A percentile compares a stretch with the other conserved stretches of the same genome.
phyloP scores from a whole-genome alignment of 2,113 vertebrate genomes.

The Pithys albifrons region DNA sequence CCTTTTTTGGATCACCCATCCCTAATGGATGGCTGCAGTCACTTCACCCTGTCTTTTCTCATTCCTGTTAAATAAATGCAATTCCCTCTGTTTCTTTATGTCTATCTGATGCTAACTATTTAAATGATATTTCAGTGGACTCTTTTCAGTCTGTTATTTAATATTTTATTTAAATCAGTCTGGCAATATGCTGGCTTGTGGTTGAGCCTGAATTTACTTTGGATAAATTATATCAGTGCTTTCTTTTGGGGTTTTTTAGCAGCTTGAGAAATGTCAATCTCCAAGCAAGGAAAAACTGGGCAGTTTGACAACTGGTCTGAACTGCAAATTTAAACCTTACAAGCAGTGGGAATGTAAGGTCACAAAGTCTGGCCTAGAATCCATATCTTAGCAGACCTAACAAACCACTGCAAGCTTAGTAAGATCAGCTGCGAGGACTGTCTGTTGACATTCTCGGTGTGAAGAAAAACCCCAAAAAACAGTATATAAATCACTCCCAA shows the following conservation, averaged over 20 bases:
- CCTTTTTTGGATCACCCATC: not conserved
- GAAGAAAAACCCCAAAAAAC: not conserved
- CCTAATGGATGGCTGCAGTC: not conserved
- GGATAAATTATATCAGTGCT: not conserved
- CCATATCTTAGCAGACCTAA: not conserved
- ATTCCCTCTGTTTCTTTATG: not conserved
- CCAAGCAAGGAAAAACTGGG: not conserved
- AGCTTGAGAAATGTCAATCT: not conserved
- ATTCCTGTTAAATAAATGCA: not conserved
- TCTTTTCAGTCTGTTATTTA: not conserved
- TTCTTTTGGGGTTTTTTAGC: not conserved
- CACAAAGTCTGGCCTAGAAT: not conserved
- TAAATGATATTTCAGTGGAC: not conserved
- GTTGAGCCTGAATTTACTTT: not conserved
- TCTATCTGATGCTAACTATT: not conserved
- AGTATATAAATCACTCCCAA: not conserved
- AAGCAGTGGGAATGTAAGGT: not conserved
- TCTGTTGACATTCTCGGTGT: not conserved
- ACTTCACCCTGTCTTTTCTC: not conserved
- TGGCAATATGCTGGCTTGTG: not conserved
- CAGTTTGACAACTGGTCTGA: not conserved
- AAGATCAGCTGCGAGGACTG: not conserved
- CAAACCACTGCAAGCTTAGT: not conserved
- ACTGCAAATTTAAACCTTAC: not conserved
- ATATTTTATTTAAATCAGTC: not conserved